Evolutionary conservation across 2,888 invertebrate species (phyloP), one percentile per base, ranked within the genome.

Genomic region (Heterodera filipjevi): DNA sequence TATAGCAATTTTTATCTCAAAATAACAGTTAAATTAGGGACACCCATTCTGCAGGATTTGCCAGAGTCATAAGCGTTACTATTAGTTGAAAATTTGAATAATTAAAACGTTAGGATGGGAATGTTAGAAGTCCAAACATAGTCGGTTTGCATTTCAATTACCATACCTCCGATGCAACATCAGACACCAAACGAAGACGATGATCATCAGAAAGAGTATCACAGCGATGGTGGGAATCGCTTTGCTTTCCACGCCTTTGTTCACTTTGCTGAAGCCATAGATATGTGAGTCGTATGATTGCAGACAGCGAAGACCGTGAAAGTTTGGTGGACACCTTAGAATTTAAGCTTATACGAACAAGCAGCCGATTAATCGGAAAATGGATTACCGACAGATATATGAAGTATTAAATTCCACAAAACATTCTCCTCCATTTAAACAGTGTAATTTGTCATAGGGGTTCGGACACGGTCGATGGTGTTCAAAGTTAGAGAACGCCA

Each of bases 361-460:
- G 3, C n/a, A n/a, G 3, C 8, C n/a, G 27, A 59, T 3, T 5
- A 27, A n/a, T 0, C 10, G 12, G n/a, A 59, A 5, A 59, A 27
- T 27, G 59, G 10, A 59, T 59, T 59, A 59, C 59, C 59, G 59
- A 59, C 59, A 59, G 27, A 1, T 22, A 27, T 27, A 22, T 0
- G 59, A 59, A 59, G n/a, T 59, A 27, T 59, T 59, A n/a, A 71
- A 77, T 32, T 71, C 49, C 71, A 71, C 33, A 22, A 0, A 3
- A 71, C 71, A 30, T 44, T 71, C 22, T n/a, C 39, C 39, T 70
- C 70, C 39, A 33, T 35, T 30, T 33, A 70, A 70, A 70, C 70
- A 70, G 5, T 71, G 16, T 3, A 71, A 71, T 33, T n/a, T 22
- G 22, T 49, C n/a, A 27, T 49, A 14, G 33, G 64, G 19, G 46